These are phyloP conservation scores for Tangara arthus DNA, from an alignment of 2,797 vertebrate species.

Conservation along the genomic window DNA sequence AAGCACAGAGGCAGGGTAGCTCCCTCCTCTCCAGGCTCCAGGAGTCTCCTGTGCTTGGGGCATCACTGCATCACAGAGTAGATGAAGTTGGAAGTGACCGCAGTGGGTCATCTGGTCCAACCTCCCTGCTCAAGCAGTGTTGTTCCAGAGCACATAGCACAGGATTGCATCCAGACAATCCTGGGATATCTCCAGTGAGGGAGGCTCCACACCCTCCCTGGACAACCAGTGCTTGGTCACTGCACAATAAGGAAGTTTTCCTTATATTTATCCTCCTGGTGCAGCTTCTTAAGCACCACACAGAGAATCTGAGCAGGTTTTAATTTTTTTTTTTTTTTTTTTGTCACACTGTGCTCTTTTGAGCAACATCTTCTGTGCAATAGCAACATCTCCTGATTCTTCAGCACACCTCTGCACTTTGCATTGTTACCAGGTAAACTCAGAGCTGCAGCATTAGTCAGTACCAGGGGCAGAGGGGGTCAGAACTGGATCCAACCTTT, in stretches of 20 bases:
- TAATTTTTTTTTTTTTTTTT: background rate
- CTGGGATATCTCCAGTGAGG: background rate
- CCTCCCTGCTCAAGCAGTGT: background rate
- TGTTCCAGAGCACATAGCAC: background rate
- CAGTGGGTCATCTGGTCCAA: background rate
- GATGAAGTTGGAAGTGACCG: background rate
- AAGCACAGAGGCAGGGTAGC: background rate
- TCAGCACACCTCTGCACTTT: background rate
- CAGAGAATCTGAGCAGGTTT: background rate
- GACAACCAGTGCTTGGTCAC: background rate
- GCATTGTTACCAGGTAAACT: background rate
- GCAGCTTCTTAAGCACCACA: background rate
- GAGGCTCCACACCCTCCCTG: background rate
- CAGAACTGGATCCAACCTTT: background rate
- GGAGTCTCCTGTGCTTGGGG: background rate
- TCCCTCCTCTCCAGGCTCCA: background rate
- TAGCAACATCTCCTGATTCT: background rate
- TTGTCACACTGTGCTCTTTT: background rate
- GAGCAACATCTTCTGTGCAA: background rate
- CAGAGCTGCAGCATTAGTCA: background rate
- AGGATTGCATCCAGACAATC: background rate
- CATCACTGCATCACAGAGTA: background rate
- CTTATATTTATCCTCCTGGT: background rate
- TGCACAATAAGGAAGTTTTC: background rate
- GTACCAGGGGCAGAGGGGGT: background rate